phyloP scores from a whole-genome alignment of 2,797 vertebrate genomes.

The Dallia pectoralis region DNA sequence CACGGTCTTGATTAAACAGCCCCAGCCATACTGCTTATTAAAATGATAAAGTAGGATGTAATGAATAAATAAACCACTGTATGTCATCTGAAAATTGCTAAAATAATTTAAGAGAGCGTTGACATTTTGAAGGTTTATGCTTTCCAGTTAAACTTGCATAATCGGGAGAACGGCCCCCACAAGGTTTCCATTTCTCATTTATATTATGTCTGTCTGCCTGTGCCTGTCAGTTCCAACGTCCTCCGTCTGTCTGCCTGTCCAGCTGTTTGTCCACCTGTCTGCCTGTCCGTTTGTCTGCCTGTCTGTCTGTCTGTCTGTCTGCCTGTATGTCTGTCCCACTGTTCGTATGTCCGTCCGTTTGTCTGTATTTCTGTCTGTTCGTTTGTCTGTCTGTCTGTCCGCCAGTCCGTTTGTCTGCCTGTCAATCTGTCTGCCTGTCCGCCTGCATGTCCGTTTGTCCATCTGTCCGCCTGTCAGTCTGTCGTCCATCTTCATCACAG shows the following conservation, averaged over 20 bases:
- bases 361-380: too few relatives aligned
- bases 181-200: conserved; percentile 7
- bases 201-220: not conserved
- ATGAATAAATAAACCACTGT: not conserved
- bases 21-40: not conserved
- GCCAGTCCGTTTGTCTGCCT: too few relatives aligned
- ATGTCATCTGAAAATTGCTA: not conserved
- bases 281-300: too few relatives aligned
- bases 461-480: too few relatives aligned
- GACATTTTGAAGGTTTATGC: conserved; percentile 4
- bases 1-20: not conserved
- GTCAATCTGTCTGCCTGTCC: too few relatives aligned
- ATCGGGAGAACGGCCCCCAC: conserved; percentile 1
- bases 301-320: too few relatives aligned
- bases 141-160: not conserved
- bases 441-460: too few relatives aligned
- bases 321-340: too few relatives aligned
- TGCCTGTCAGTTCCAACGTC: conserved; percentile 4
- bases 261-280: too few relatives aligned
- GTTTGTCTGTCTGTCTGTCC: too few relatives aligned
- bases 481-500: conserved; percentile 17
- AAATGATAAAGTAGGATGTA: conserved; percentile 7
- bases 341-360: too few relatives aligned
- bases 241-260: too few relatives aligned
- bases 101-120: conserved; percentile 9